These are phyloP conservation scores for Clivina fossor DNA, from an alignment of 2,888 invertebrate genomes.

Conservation along the genomic window DNA sequence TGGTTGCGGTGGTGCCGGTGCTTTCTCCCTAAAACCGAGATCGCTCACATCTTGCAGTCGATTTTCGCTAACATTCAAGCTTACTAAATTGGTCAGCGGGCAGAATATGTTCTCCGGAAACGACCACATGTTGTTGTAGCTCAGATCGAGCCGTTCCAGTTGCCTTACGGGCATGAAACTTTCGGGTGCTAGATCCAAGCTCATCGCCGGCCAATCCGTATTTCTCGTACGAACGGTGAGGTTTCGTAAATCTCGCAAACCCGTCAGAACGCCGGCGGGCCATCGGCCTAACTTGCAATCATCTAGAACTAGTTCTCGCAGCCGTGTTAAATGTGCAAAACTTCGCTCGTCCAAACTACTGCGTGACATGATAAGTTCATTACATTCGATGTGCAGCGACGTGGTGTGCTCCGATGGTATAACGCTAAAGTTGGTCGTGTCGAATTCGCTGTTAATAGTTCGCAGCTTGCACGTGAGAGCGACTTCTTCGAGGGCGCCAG, in stretches of 20 bases:
- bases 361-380: conserved; percentile 76
- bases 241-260: conserved; percentile 78
- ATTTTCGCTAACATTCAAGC: conserved; percentile 84
- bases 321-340: conserved; percentile 76
- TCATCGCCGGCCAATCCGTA: conserved; percentile 81
- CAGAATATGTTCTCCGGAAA: conserved; percentile 86
- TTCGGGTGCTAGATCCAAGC: conserved; percentile 77
- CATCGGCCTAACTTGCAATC: conserved; percentile 85
- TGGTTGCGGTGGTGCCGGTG: conserved; percentile 62
- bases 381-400: conserved; percentile 76
- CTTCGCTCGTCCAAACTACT: conserved; percentile 76
- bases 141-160: conserved; percentile 81
- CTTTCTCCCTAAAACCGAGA: conserved; percentile 78
- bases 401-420: conserved; percentile 83
- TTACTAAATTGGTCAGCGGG: conserved; percentile 74
- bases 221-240: conserved; percentile 84
- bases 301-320: conserved; percentile 78
- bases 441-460: conserved; percentile 84
- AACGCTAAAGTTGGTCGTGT: conserved; percentile 84
- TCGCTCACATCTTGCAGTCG: conserved; percentile 85
- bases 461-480: conserved; percentile 77
- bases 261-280: conserved; percentile 77
- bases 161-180: conserved; percentile 77
- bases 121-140: conserved; percentile 87
- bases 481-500: conserved; percentile 64